Evolutionary conservation across 2,888 invertebrate species (phyloP), one percentile per base, ranked within the genome.

Genomic region (Meiosimyza platycephala): DNA sequence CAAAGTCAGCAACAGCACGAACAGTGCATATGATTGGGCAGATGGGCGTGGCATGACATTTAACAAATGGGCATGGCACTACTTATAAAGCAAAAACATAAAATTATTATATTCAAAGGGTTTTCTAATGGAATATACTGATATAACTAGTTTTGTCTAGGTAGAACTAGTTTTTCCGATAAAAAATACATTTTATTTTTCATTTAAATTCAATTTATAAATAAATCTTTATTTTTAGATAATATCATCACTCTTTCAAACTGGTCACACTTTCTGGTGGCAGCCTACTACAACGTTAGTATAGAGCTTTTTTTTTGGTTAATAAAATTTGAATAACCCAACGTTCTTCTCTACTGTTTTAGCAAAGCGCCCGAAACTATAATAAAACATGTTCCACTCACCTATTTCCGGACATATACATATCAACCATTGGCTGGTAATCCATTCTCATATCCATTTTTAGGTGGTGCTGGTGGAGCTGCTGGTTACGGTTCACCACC

Each of bases 391-490:
- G 85, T 86, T 0, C 86, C 86, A 3, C 79, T 86, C 48, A 85
- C 86, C 52, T 86, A 86, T 70, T 86, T 86, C 72, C 85, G 86
- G 18, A 86, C 87, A 0, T 86, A 86, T 76, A 86, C 86, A 6
- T 86, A 86, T 63, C 86, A 86, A 60, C 86, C 86, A 3, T 69
- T 86, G 48, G 75, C 81, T 4, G 72, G 71, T 4, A 78, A 79
- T 47, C 78, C 83, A 6, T 81, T 83, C 15, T 78, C 82, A 4
- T 78, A 84, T 67, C 84, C 85, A 3, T 80, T 82, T 69, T 66
- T 67, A 33, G 71, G 66, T 57, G 74, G 75, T 67, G 62, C 73
- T 75, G 68, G 70, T 72, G 2, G 9, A 72, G 13, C 62, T 69
- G 15, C 51, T 71, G 40, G 72, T 1, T 76, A 72, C 13, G 71